A percentile compares a stretch with the other conserved stretches of the same genome.
Evolutionary conservation across 2,797 vertebrate genomes (phyloP).

Genomic region (Poliocrania exsul): DNA sequence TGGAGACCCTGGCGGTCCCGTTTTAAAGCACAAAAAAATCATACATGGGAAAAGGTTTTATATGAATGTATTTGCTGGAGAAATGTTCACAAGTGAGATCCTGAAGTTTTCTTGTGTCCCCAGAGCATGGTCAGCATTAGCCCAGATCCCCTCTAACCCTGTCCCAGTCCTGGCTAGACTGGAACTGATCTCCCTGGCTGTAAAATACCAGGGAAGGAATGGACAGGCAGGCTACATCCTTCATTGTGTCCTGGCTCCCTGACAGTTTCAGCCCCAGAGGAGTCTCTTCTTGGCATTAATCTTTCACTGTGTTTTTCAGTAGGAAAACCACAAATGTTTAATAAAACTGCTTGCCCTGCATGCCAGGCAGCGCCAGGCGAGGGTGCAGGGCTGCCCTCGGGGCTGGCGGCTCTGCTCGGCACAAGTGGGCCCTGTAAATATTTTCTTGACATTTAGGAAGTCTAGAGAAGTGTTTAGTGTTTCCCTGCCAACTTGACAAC

Average conservation of each 20-base stretch:
- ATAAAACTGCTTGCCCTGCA: not conserved
- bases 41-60: not conserved
- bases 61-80: not conserved
- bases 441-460: conserved; percentile 41
- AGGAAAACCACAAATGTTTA: conserved; percentile 55
- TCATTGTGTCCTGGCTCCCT: conserved; percentile 25
- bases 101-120: not conserved
- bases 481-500: conserved; percentile 14
- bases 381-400: not conserved
- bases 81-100: not conserved
- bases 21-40: not conserved
- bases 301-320: conserved; percentile 14
- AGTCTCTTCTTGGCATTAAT: conserved; percentile 38
- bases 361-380: not conserved
- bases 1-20: not conserved
- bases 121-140: not conserved
- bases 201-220: not conserved
- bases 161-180: not conserved
- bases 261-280: conserved; percentile 43
- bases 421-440: conserved; percentile 25
- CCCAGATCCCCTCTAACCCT: not conserved
- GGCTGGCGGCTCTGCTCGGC: not conserved
- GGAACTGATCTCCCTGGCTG: not conserved
- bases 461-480: not conserved
- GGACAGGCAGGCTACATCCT: not conserved